Percentiles rank a stretch among this genome's conserved stretches.
Evolutionary conservation across 2,888 invertebrate genomes (phyloP).

Genomic region (Tortrix viridana): DNA sequence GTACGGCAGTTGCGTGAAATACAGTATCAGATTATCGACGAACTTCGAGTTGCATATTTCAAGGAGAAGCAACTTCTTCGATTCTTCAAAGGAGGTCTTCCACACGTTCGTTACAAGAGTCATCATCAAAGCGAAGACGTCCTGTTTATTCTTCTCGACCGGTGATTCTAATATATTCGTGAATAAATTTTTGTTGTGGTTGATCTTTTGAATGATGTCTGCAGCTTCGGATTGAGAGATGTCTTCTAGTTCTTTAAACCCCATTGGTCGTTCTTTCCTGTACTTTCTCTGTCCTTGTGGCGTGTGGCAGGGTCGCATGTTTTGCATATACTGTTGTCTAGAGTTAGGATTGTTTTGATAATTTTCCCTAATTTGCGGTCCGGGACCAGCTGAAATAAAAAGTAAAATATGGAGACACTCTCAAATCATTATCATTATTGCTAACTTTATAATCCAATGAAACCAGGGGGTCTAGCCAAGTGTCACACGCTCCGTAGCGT

Average conservation of each 20-base stretch:
- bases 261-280: conserved; percentile 38
- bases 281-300: neutral
- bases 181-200: conserved; percentile 59
- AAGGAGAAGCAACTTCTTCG: conserved; percentile 61
- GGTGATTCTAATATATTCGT: conserved; percentile 56
- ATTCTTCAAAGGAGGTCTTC: conserved; percentile 60
- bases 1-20: conserved; percentile 67
- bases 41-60: conserved; percentile 67
- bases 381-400: no score
- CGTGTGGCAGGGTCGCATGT: neutral
- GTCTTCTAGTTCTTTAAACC: conserved; percentile 60
- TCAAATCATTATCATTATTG: no score
- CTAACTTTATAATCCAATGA: no score
- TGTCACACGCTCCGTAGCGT: no score
- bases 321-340: neutral
- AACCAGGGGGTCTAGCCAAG: no score
- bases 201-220: conserved; percentile 62
- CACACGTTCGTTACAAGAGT: conserved; percentile 67
- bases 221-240: conserved; percentile 58
- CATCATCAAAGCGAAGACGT: conserved; percentile 67
- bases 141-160: conserved; percentile 52
- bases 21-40: conserved; percentile 56
- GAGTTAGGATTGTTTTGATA: neutral
- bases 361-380: no score
- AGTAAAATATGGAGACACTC: no score